A percentile compares a stretch with the other conserved stretches of the same genome.
Conservation (phyloP, 2,888 invertebrate species). For the Calephelis perditalis region DNA sequence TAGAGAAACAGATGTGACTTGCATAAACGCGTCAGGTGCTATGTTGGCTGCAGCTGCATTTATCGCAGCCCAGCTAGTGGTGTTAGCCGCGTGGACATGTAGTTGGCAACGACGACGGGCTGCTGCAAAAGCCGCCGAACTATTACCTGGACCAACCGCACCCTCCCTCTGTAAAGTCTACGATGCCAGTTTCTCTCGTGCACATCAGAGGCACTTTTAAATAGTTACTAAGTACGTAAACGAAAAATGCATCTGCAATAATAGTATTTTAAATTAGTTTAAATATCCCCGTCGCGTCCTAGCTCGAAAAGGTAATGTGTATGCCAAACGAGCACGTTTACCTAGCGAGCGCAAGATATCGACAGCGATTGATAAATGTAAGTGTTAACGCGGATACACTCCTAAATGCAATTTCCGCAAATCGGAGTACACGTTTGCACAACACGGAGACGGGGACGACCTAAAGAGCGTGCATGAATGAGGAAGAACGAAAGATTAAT, state of each 20-base stretch:
- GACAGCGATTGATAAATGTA: slow-evolving; percentile 66
- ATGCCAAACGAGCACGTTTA: slow-evolving; percentile 40
- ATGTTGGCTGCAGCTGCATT: slow-evolving; percentile 92
- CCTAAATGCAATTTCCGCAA: slow-evolving; percentile 47
- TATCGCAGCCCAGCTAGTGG: slow-evolving; percentile 90
- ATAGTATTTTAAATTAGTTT: slow-evolving; percentile 70
- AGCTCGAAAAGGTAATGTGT: slow-evolving; percentile 46
- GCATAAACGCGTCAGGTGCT: slow-evolving; percentile 88
- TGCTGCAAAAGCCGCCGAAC: slow-evolving; percentile 81
- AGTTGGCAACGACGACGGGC: slow-evolving; percentile 89
- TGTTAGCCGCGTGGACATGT: slow-evolving; percentile 93
- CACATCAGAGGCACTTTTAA: slow-evolving; percentile 79
- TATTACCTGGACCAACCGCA: slow-evolving; percentile 80
- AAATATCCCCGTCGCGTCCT: slow-evolving; percentile 68
- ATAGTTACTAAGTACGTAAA: slow-evolving; percentile 50
- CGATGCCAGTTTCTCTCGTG: slow-evolving; percentile 90
- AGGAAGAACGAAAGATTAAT: slow-evolving; percentile 46
- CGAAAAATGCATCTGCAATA: slow-evolving; percentile 72
- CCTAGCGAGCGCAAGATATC: slow-evolving; percentile 54
- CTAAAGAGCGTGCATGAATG: slow-evolving; percentile 61
- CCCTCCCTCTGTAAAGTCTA: slow-evolving; percentile 89
- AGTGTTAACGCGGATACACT: slow-evolving; percentile 59
- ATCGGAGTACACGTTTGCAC: slow-evolving; percentile 45
- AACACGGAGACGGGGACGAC: slow-evolving; percentile 74
- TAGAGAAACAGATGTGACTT: slow-evolving; percentile 79